Evolutionary conservation across 2,113 vertebrate species (phyloP).

Genomic region (Mola mola): DNA sequence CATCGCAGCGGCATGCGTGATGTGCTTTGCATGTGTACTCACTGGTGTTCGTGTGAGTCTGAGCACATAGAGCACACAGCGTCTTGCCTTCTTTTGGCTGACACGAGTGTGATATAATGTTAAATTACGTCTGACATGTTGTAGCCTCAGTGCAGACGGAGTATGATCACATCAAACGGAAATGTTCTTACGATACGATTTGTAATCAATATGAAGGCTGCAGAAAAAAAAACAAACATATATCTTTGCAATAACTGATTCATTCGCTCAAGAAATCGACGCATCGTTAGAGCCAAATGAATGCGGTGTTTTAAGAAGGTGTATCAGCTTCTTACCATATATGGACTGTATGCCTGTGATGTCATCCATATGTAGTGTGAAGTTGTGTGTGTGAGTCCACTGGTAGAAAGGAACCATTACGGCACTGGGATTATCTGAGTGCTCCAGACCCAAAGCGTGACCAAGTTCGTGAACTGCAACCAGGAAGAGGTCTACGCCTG

Average conservation of each 20-base stretch:
- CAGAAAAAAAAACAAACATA: too few species aligned
- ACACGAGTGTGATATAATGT: background rate
- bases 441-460: slow-evolving; percentile 93
- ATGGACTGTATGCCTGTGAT: slow-evolving; percentile 92
- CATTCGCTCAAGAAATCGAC: too few species aligned
- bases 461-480: slow-evolving; percentile 92
- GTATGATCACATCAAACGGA: too few species aligned
- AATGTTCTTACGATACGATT: too few species aligned
- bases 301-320: background rate
- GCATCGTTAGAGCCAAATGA: too few species aligned
- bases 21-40: background rate
- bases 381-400: slow-evolving; percentile 92
- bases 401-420: slow-evolving; percentile 98
- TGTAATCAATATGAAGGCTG: too few species aligned
- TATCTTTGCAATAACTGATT: too few species aligned
- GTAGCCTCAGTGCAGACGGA: too few species aligned
- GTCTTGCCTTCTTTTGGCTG: slow-evolving; percentile 2
- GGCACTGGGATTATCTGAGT: slow-evolving; percentile 90
- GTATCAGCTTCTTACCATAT: slow-evolving; percentile 84
- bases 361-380: slow-evolving; percentile 92
- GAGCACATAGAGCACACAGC: background rate
- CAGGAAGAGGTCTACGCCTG: slow-evolving; percentile 95
- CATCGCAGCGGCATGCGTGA: slow-evolving; percentile 34
- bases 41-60: background rate
- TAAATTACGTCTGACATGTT: too few species aligned